A percentile compares a stretch with the other conserved stretches of the same genome.
phyloP scores from a whole-genome alignment of 2,888 invertebrate genomes.

The Calameuta pallipes region DNA sequence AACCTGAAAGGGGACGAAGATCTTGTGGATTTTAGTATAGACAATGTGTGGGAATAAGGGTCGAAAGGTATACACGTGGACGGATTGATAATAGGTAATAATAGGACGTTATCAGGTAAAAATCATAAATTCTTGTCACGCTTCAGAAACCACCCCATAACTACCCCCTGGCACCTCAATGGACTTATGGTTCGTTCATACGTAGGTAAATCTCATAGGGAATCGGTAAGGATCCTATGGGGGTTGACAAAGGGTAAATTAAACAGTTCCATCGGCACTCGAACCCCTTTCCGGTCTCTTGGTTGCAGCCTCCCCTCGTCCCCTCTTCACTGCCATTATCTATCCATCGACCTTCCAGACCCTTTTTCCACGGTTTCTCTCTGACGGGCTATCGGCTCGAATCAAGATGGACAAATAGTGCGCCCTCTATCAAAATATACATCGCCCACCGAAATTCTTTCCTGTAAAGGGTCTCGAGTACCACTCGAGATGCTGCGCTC shows the following conservation, averaged over 20 bases:
- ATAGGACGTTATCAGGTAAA: background rate
- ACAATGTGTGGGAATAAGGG: background rate
- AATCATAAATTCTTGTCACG: background rate
- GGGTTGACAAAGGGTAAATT: constrained; percentile 44
- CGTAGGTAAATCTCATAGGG: background rate
- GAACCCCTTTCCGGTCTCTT: constrained; percentile 30
- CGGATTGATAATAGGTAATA: background rate
- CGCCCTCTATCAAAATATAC: constrained; percentile 41
- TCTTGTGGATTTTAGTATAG: background rate
- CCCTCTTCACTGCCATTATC: constrained; percentile 35
- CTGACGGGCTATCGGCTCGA: constrained; percentile 27
- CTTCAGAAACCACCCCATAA: background rate
- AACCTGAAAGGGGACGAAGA: background rate
- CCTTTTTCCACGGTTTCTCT: constrained; percentile 3
- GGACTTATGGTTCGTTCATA: background rate
- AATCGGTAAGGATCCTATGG: background rate
- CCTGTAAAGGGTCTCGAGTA: constrained; percentile 22
- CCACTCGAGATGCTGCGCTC: constrained; percentile 22
- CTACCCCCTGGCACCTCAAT: background rate
- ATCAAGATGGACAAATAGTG: constrained; percentile 40
- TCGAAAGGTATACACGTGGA: background rate
- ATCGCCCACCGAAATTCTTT: constrained; percentile 20
- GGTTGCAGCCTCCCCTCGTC: constrained; percentile 19
- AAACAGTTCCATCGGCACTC: constrained; percentile 44
- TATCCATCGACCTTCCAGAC: constrained; percentile 34